Percentiles rank a stretch among this genome's conserved stretches.
Evolutionary conservation across 2,888 invertebrate species (phyloP).

Genomic region (Drosophila lutescens): DNA sequence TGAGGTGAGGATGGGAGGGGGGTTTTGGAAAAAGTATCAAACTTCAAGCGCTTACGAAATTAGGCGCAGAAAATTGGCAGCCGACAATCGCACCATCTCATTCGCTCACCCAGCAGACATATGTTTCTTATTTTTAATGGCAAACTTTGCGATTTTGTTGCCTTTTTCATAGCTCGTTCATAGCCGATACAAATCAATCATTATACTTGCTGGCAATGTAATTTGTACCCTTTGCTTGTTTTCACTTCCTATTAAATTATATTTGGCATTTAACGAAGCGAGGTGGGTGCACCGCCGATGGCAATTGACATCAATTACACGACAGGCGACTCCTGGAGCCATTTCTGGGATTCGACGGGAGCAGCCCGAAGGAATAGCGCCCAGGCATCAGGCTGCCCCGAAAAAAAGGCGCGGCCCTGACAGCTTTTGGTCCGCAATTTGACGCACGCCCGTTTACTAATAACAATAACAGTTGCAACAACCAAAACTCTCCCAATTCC

Average conservation of each 20-base stretch:
- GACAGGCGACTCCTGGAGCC: slow-evolving; percentile 71
- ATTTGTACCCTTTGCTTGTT: slow-evolving; percentile 79
- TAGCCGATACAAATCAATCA: slow-evolving; percentile 77
- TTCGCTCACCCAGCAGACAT: slow-evolving; percentile 20
- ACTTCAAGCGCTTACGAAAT: slow-evolving; percentile 55
- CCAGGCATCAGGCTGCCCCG: slow-evolving; percentile 26
- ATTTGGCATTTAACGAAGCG: slow-evolving; percentile 75
- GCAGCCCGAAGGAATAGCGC: slow-evolving; percentile 26
- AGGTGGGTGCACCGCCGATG: slow-evolving; percentile 60
- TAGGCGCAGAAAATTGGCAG: slow-evolving; percentile 60
- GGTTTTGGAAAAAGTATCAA: slow-evolving; percentile 9
- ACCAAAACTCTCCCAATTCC: slow-evolving; percentile 27
- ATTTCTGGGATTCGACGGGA: slow-evolving; percentile 17
- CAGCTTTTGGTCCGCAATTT: slow-evolving; percentile 66
- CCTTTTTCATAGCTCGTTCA: slow-evolving; percentile 63
- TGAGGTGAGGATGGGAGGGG: not conserved
- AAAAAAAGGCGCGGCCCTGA: slow-evolving; percentile 68
- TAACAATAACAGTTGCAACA: slow-evolving; percentile 22
- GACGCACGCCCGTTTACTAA: slow-evolving; percentile 61
- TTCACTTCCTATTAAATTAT: slow-evolving; percentile 80
- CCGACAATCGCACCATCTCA: slow-evolving; percentile 21
- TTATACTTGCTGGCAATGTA: slow-evolving; percentile 67
- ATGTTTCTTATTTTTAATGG: slow-evolving; percentile 68
- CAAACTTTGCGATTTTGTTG: slow-evolving; percentile 30
- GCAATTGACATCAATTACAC: slow-evolving; percentile 75